Evolutionary conservation across 2,113 vertebrate genomes (phyloP), one percentile per base, ranked within the genome.

Genomic region (Accipiter virgatus): DNA sequence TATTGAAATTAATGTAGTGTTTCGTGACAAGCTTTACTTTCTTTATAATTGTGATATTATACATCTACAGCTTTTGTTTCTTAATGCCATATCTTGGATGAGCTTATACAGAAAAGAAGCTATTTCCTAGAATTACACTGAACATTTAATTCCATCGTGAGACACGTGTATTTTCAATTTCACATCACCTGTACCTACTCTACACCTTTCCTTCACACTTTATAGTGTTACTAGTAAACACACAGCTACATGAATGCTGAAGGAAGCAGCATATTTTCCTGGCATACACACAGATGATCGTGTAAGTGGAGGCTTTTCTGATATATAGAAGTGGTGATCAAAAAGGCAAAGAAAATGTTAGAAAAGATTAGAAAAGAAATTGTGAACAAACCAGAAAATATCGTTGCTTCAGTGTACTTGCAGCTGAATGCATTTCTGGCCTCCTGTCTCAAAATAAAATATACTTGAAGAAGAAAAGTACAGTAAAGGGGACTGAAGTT

Each of bases 1-100:
- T 45, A 66, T 29, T 93, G 85, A 94, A 97, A 96, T 67, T 74
- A 86, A 90, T 86, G 55, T 58, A 90, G 52, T 23, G 3, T 86
- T 92, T 91, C 72, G 25, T 95, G 70, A 78, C 72, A 80, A 70
- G 32, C 21, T 94, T 95, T 81, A 38, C 31, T 84, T 72, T 67
- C 53, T 27, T 61, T 84, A 25, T 48, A 48, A 59, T 6, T 71
- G 42, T 58, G 38, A 56, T 56, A n/a, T 53, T 79, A 2, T 36
- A 23, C 45, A 18, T 86, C n/a, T 62, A 36, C 42, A 66, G 42
- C 50, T 81, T 91, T 52, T 84, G 31, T 75, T 63, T 56, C 65
- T 81, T 67, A 88, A n/a, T 68, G 56, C 40, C 5, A 0, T 25
- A 45, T 75, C 68, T 81, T 86, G 16, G 8, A 75, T 71, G 31